Evolutionary conservation across 2,797 vertebrate genomes (phyloP), one percentile per base, ranked within the genome.

Genomic region (Sebastolobus altivelis): DNA sequence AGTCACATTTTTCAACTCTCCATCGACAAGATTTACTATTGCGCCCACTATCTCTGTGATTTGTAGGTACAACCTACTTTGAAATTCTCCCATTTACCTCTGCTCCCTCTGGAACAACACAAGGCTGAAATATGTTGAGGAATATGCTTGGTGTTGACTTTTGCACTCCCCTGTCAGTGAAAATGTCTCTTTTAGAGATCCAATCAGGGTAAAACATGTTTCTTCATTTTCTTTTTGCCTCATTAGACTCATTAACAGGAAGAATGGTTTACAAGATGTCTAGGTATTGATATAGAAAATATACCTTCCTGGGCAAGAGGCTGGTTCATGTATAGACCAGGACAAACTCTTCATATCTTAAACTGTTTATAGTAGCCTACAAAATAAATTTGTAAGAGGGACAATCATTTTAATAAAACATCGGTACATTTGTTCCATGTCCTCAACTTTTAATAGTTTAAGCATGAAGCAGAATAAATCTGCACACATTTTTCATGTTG

Each of bases 11-110:
- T 89, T 85, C 63, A 77, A 81, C 69, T 77, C 72, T 89, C 79
- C 76, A 70, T 73, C 29, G 16, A 37, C 79, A 84, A 88, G 87
- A 93, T 92, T 90, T 92, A 89, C 82, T 83, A 72, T 82, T 86
- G 78, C 22, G 14, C 68, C 76, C 75, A 77, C 81, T 87, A 89
- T 90, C 88, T 92, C 52, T 77, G 68, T 90, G 84, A 93, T 88
- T 93, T 93, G 88, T 93, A 83, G 87, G 74, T 83, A 70, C 78
- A 84, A 75, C 67, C 58, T 73, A 72, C 72, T 84, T 80, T 80
- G 63, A 90, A 82, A 89, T 27, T 43, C 60, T 69, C 31, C 56
- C 52, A 60, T 75, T 71, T 61, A 29, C 35, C 2, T 80, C 69
- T 70, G 46, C 79, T 80, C 74, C 74, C 35, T 82, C 67, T 69